These are phyloP conservation scores for Dasyprocta punctata DNA, from an alignment of 2,113 vertebrate genomes.

Conservation along the genomic window DNA sequence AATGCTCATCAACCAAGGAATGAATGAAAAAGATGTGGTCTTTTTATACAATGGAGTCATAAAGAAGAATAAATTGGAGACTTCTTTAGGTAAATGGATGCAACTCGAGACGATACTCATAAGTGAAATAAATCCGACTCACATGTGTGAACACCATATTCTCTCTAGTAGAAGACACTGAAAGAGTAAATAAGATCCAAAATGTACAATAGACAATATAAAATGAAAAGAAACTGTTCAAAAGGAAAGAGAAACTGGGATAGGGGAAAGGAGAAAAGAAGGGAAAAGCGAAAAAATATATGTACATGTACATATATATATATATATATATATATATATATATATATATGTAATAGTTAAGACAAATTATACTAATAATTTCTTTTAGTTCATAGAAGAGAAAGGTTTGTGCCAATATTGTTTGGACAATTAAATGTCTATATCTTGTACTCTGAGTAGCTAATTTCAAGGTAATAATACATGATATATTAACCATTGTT, in stretches of 20 bases:
- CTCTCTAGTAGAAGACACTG: background rate
- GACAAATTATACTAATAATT: background rate
- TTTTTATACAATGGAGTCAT: background rate
- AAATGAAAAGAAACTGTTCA: background rate
- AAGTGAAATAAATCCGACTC: background rate
- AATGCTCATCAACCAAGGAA: background rate
- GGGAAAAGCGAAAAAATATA: too few species aligned
- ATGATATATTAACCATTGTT: background rate
- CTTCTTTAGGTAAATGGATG: background rate
- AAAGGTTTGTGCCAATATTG: background rate
- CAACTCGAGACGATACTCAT: background rate
- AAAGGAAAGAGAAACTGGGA: background rate
- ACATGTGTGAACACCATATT: background rate
- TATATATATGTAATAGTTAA: background rate
- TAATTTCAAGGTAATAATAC: background rate
- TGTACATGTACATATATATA: too few species aligned
- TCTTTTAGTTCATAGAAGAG: background rate
- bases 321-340: too few species aligned
- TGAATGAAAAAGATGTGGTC: background rate
- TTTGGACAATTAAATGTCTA: background rate
- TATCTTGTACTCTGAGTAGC: background rate
- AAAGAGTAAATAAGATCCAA: background rate
- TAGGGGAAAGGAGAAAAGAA: too few species aligned
- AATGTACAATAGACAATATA: background rate
- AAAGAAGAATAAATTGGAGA: background rate